phyloP scores from a whole-genome alignment of 2,888 invertebrate species.

The Holacanthella duospinosa region DNA sequence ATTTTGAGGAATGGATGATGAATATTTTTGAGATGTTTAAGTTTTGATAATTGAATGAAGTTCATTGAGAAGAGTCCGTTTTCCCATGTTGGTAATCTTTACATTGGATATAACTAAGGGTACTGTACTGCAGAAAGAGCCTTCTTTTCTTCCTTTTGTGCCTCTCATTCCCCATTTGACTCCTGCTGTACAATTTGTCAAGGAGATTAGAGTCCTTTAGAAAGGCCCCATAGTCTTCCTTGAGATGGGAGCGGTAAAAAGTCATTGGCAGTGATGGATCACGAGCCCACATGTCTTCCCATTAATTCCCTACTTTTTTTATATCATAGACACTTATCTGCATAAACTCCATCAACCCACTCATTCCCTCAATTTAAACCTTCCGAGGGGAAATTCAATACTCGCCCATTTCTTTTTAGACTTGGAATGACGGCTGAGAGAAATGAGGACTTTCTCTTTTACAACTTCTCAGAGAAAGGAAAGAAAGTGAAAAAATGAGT shows the following conservation, averaged over 20 bases:
- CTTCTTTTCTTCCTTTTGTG: slow-evolving; percentile 18
- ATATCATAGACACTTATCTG: slow-evolving; percentile 5
- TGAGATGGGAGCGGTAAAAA: background rate
- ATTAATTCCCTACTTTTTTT: slow-evolving; percentile 7
- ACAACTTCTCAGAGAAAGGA: background rate
- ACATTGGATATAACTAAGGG: too few relatives aligned
- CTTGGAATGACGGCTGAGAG: slow-evolving; percentile 1
- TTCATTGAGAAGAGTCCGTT: too few relatives aligned
- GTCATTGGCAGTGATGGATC: slow-evolving; percentile 19
- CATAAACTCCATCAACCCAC: background rate
- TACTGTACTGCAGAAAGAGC: too few relatives aligned
- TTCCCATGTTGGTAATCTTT: too few relatives aligned
- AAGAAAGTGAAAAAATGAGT: slow-evolving; percentile 20
- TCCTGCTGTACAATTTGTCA: slow-evolving; percentile 37
- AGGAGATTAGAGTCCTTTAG: slow-evolving; percentile 28
- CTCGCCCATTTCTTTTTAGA: background rate
- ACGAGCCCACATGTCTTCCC: slow-evolving; percentile 11
- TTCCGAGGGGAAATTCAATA: too few relatives aligned
- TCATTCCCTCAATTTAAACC: background rate
- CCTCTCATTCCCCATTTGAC: slow-evolving; percentile 28
- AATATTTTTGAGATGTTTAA: background rate
- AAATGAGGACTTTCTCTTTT: background rate
- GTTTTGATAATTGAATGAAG: background rate
- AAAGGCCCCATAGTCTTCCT: slow-evolving; percentile 8
- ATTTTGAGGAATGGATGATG: too few relatives aligned